A percentile compares a stretch with the other conserved stretches of the same genome.
Conservation (phyloP, 2,888 invertebrate genomes). For the Phengaris alcon region DNA sequence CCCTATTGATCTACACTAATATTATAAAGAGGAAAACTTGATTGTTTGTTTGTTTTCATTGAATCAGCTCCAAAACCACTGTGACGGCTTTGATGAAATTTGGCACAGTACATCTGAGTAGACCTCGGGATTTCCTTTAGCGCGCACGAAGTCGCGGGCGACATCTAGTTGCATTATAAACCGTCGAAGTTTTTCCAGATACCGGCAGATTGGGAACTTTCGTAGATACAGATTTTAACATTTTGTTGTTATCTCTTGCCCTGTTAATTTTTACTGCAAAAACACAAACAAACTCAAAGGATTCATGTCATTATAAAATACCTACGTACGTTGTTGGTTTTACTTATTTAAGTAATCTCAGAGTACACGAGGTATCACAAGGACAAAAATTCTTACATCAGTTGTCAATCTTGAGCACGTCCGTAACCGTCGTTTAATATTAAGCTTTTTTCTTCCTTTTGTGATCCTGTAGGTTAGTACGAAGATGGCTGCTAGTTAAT, state of each 20-base stretch:
- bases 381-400: constrained; percentile 31
- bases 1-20: too few relatives aligned
- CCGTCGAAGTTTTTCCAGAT: too few relatives aligned
- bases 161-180: too few relatives aligned
- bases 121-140: too few relatives aligned
- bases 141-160: too few relatives aligned
- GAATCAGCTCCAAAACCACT: too few relatives aligned
- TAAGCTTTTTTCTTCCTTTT: not conserved
- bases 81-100: too few relatives aligned
- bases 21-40: too few relatives aligned
- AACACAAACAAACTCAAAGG: not conserved
- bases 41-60: too few relatives aligned
- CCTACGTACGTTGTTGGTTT: not conserved
- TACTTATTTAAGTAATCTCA: not conserved
- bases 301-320: not conserved
- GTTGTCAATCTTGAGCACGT: constrained; percentile 31
- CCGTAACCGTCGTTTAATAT: constrained; percentile 25
- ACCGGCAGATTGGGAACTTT: too few relatives aligned
- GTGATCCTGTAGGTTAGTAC: not conserved
- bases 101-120: too few relatives aligned
- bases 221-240: too few relatives aligned
- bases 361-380: constrained; percentile 15
- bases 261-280: not conserved
- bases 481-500: not conserved
- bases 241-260: not conserved